A percentile compares a stretch with the other conserved stretches of the same genome.
phyloP scores from a whole-genome alignment of 2,888 invertebrate genomes.

The Pristionchus entomophagus region DNA sequence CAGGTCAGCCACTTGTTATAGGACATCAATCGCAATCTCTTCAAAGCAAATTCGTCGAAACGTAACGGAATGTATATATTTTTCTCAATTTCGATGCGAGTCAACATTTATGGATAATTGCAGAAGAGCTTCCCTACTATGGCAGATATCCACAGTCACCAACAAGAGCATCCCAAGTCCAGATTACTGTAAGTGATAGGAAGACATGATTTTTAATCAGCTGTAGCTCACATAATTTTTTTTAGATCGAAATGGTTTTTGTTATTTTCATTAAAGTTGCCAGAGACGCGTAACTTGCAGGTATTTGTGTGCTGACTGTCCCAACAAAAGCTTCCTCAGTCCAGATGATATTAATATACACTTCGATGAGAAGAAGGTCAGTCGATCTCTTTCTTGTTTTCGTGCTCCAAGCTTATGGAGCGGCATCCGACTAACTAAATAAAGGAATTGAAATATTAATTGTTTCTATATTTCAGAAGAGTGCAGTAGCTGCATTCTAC shows the following conservation, averaged over 20 bases:
- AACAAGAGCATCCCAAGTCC: background rate
- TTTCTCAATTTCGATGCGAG: too few species aligned
- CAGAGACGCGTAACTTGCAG: too few species aligned
- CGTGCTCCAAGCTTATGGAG: too few species aligned
- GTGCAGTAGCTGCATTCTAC: conserved; percentile 6
- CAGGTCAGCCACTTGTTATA: background rate
- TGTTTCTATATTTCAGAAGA: conserved; percentile 2
- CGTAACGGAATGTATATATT: too few species aligned
- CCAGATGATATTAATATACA: background rate
- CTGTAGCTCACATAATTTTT: too few species aligned
- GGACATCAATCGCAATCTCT: too few species aligned
- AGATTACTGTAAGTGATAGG: background rate
- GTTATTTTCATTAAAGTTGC: too few species aligned
- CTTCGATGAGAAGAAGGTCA: conserved; percentile 7
- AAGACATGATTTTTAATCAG: background rate
- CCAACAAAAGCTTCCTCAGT: background rate
- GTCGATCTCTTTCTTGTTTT: background rate
- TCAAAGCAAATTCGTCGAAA: too few species aligned
- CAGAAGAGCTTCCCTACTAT: background rate
- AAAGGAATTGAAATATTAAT: background rate
- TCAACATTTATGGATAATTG: too few species aligned
- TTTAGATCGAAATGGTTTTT: too few species aligned
- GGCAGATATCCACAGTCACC: background rate
- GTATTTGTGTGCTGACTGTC: conserved; percentile 10
- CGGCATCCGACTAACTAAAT: too few species aligned